These are phyloP conservation scores for Pteruthius melanotis DNA, from an alignment of 2,113 vertebrate genomes.

Conservation along the genomic window DNA sequence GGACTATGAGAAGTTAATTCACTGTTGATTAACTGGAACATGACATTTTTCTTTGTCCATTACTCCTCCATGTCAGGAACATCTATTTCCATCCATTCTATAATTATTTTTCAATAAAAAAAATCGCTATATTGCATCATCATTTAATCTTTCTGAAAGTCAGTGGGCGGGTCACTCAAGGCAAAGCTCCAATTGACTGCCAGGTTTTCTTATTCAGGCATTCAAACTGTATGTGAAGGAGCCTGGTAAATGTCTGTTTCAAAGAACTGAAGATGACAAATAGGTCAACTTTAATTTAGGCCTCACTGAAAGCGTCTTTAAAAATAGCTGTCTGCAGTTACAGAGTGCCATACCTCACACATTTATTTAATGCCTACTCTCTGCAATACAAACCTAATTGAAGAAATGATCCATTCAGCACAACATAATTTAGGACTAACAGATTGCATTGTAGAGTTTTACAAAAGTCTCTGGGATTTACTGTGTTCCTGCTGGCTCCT, in stretches of 20 bases:
- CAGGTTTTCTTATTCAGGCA: background rate
- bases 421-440: conserved; percentile 8
- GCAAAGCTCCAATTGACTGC: background rate
- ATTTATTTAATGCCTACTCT: conserved; percentile 12
- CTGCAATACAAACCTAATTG: conserved; percentile 23
- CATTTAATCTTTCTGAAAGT: conserved; percentile 15
- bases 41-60: background rate
- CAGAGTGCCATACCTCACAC: background rate
- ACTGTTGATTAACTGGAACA: background rate
- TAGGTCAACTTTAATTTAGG: conserved; percentile 20
- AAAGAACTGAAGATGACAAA: conserved; percentile 1
- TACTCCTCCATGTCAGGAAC: background rate
- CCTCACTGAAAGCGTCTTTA: background rate
- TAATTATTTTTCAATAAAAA: background rate
- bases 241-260: background rate
- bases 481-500: background rate
- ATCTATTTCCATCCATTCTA: background rate
- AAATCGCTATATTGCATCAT: background rate
- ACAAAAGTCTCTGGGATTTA: background rate
- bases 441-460: background rate
- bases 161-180: background rate
- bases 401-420: conserved; percentile 11
- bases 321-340: conserved; percentile 15
- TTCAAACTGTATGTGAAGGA: background rate
- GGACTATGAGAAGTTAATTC: background rate